phyloP scores from a whole-genome alignment of 1,140 invertebrate genomes.

The Anadara kagoshimensis region DNA sequence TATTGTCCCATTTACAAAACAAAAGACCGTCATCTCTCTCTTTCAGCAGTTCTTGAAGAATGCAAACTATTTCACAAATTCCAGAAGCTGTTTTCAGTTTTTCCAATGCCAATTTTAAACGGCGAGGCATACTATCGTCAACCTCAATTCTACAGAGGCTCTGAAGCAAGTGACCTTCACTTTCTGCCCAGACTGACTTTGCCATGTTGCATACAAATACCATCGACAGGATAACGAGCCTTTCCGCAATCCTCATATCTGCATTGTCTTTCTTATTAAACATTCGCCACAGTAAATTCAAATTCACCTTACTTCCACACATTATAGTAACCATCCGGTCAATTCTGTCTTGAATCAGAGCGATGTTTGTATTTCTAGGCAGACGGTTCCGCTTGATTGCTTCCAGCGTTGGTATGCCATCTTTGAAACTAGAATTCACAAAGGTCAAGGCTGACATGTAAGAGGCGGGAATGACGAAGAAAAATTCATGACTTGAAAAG shows the following conservation, averaged over 20 bases:
- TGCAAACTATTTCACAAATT: constrained; percentile 35
- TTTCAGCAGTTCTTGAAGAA: constrained; percentile 32
- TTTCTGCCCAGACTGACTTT: constrained; percentile 24
- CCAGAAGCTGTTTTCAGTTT: constrained; percentile 34
- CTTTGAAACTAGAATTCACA: constrained; percentile 38
- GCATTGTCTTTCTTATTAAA: constrained; percentile 21
- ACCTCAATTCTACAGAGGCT: constrained; percentile 36
- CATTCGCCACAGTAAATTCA: constrained; percentile 14
- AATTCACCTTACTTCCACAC: not conserved
- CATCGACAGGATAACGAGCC: constrained; percentile 46
- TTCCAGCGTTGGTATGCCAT: constrained; percentile 32
- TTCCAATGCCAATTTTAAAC: constrained; percentile 23
- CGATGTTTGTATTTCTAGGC: not conserved
- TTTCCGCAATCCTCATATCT: constrained; percentile 42
- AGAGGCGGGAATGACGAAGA: constrained; percentile 45
- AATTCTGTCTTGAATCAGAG: constrained; percentile 4
- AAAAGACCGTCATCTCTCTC: constrained; percentile 40
- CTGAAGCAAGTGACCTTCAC: constrained; percentile 39
- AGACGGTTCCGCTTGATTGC: constrained; percentile 24
- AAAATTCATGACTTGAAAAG: constrained; percentile 20
- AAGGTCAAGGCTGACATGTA: constrained; percentile 44
- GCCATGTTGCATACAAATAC: constrained; percentile 53
- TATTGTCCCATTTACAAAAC: constrained; percentile 35
- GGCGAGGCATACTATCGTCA: constrained; percentile 18
- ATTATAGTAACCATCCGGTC: constrained; percentile 11